Evolutionary conservation across 2,113 vertebrate species (phyloP), one percentile per base, ranked within the genome.

Genomic region (Ovis canadensis): DNA sequence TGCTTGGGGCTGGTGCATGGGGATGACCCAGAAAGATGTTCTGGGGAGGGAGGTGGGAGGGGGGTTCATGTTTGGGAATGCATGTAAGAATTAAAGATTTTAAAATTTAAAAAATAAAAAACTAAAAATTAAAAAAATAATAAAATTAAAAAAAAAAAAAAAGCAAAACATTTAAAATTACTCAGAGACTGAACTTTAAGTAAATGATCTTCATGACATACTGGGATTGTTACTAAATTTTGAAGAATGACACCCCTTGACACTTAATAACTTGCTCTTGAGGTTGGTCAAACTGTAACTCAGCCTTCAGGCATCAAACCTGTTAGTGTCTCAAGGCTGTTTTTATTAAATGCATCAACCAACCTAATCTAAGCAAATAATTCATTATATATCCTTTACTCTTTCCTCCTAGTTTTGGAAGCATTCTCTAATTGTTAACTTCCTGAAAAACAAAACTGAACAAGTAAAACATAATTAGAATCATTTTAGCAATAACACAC

Each of bases 141-240:
- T n/a, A n/a, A n/a, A n/a, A n/a, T n/a, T n/a, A n/a, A n/a, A n/a
- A 96, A 92, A 43, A 62, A 96, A 92, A 43, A 62, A 96, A 92
- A 43, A 62, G 8, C 23, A 95, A 52, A 81, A 81, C 31, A 81
- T 21, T 81, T 33, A 21, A 21, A 81, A 40, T 9, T 85, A 15
- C 11, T 55, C 83, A 14, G 82, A 29, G 91, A 77, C 31, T 57
- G 80, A 81, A 88, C 48, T 82, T 78, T 48, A 40, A 82, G 59
- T 52, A 74, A 89, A 50, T 29, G 3, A 88, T 52, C 80, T 95
- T 64, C 96, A 92, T 40, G 48, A 25, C 12, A 36, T 83, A 27
- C 1, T 78, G 60, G 12, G 36, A 91, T 57, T 50, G 5, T 43
- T 83, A 83, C 2, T 85, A 59, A 64, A 36, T 85, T 89, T 92